Conservation (phyloP, 2,888 invertebrate genomes). For the Heliconius sara region DNA sequence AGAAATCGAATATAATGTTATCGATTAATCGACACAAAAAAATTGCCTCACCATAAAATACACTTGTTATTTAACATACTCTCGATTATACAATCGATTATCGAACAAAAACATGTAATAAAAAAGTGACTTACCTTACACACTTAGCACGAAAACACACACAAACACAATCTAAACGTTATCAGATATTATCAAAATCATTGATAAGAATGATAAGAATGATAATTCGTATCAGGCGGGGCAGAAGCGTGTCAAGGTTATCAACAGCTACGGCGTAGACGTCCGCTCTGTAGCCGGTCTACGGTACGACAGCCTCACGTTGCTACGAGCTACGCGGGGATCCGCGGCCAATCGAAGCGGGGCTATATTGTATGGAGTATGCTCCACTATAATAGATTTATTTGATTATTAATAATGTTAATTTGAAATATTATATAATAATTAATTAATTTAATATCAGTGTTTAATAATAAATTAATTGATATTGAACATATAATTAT, state of each 20-base stretch:
- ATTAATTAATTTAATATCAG: not conserved
- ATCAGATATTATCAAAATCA: slow-evolving; percentile 43
- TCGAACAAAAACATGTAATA: slow-evolving; percentile 25
- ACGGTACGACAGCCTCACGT: slow-evolving; percentile 81
- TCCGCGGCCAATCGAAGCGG: slow-evolving; percentile 82
- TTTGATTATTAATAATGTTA: not conserved
- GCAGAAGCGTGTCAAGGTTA: slow-evolving; percentile 78
- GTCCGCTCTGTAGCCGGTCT: slow-evolving; percentile 78
- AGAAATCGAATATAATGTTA: not conserved
- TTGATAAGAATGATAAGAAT: slow-evolving; percentile 47
- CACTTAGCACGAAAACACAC: slow-evolving; percentile 49
- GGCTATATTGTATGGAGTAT: slow-evolving; percentile 70
- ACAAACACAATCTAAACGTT: slow-evolving; percentile 32
- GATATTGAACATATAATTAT: not conserved
- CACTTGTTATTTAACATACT: slow-evolving; percentile 15
- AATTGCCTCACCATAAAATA: not conserved
- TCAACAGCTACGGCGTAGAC: slow-evolving; percentile 70
- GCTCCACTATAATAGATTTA: slow-evolving; percentile 59
- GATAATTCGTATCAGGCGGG: slow-evolving; percentile 61
- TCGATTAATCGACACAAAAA: not conserved
- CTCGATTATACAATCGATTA: slow-evolving; percentile 29
- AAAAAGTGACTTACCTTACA: slow-evolving; percentile 57
- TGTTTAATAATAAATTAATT: not conserved
- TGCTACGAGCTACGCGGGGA: slow-evolving; percentile 82
- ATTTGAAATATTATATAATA: not conserved